Percentiles rank a stretch among this genome's conserved stretches.
These are phyloP conservation scores for Lycodopsis pacificus DNA, from an alignment of 2,797 vertebrate genomes.

Conservation along the genomic window DNA sequence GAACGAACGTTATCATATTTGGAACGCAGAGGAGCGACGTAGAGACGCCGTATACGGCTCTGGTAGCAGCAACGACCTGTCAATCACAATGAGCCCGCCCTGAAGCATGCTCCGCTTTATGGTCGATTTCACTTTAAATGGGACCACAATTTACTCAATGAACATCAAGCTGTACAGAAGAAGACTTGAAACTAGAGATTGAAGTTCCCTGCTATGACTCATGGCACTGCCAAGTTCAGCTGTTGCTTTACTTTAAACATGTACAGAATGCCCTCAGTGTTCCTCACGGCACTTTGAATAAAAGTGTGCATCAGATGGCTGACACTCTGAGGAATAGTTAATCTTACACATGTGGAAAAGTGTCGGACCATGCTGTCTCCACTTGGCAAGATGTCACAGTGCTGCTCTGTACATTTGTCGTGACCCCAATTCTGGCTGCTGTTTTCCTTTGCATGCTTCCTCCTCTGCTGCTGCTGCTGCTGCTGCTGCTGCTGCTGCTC, in stretches of 20 bases:
- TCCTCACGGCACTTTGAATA: conserved; percentile 41
- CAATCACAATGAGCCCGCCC: too few relatives aligned
- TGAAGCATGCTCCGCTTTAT: too few relatives aligned
- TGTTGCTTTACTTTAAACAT: conserved; percentile 58
- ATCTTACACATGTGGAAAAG: conserved; percentile 62
- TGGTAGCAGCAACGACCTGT: too few relatives aligned
- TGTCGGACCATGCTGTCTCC: conserved; percentile 43
- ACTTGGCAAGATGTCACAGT: conserved; percentile 59
- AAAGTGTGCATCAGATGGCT: conserved; percentile 44
- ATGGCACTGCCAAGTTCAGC: conserved; percentile 43
- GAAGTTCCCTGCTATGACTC: conserved; percentile 18
- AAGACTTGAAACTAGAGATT: too few relatives aligned
- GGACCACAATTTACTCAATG: too few relatives aligned
- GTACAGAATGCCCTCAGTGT: conserved; percentile 43
- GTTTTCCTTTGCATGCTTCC: conserved; percentile 52
- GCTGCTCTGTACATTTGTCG: conserved; percentile 58
- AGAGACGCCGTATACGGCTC: too few relatives aligned
- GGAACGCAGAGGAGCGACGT: too few relatives aligned
- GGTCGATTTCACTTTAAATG: too few relatives aligned
- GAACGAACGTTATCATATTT: too few relatives aligned
- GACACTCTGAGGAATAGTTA: conserved; percentile 44
- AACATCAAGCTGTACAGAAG: too few relatives aligned
- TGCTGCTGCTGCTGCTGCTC: conserved; percentile 22
- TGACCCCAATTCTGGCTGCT: conserved; percentile 62
- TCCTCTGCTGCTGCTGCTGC: conserved; percentile 34